Evolutionary conservation across 1,140 invertebrate genomes (phyloP), one percentile per base, ranked within the genome.

Genomic region (Lanistes nyassanus): DNA sequence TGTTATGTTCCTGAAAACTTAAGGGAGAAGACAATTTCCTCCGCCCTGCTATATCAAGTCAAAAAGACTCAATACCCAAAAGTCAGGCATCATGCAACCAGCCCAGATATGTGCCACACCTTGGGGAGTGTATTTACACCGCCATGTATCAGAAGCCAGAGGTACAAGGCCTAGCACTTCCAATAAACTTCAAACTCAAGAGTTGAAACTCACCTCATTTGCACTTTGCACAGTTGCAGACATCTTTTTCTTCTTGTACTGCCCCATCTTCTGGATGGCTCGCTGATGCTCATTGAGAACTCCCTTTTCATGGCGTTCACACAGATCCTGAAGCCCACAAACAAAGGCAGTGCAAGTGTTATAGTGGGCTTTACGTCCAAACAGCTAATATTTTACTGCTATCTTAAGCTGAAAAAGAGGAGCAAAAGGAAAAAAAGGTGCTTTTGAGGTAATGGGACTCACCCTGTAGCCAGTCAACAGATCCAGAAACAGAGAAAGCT

Each of bases 291-390:
- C 93, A 31, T 91, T 90, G 21, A 92, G 91, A 0, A 94, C 91
- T 34, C 93, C 93, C 80, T 92, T 91, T 84, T 94, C 93, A 80
- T 94, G 91, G 75, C 93, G 90, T 76, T 94, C 93, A 85, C 93
- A 94, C 39, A 94, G 83, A 79, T 93, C 92, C 89, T 90, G 75
- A 21, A 81, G 77, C 64, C 23, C 37, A 31, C 34, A 5, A 21
- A 31, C 31, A 39, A 51, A 68, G 21, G 1, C 0, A 47, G 9
- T 2, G 34, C 11, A 68, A 21, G 39, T 39, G 3, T 42, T 37
- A 7, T 11, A 42, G 21, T 9, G 42, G 11, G 56, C 11, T 60
- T 60, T 60, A 31, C n/a, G 9, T n/a, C 29, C 13, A 23, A 23
- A 60, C 13, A 5, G n/a, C 56, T 60, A 31, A 60, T 47, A 47